phyloP scores from a whole-genome alignment of 2,797 vertebrate genomes.

The Etheostoma nigrum region DNA sequence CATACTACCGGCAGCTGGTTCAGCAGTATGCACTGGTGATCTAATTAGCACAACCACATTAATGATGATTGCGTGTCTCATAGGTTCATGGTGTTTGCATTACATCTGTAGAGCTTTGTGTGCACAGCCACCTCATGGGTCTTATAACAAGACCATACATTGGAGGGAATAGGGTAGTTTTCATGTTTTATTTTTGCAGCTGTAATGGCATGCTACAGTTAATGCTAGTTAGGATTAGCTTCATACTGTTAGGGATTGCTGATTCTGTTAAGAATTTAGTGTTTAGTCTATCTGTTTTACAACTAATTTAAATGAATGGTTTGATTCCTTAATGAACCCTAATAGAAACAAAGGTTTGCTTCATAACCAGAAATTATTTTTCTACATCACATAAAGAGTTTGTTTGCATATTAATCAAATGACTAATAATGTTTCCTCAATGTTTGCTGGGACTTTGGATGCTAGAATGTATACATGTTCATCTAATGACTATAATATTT shows the following conservation, averaged over 20 bases:
- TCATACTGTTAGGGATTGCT: conserved; percentile 15
- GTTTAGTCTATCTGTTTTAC: conserved; percentile 6
- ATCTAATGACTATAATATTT: not conserved
- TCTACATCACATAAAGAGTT: not conserved
- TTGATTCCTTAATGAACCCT: not conserved
- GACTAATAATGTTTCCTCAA: not conserved
- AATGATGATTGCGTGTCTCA: conserved; percentile 72
- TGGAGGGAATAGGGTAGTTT: conserved; percentile 55
- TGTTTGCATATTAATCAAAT: conserved; percentile 27
- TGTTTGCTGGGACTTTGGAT: conserved; percentile 3
- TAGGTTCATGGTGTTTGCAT: conserved; percentile 70
- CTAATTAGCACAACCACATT: conserved; percentile 75
- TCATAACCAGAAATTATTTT: not conserved
- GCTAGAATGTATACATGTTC: conserved; percentile 12
- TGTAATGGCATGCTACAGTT: conserved; percentile 49
- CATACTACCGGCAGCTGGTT: conserved; percentile 64
- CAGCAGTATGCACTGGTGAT: conserved; percentile 71
- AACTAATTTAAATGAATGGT: not conserved
- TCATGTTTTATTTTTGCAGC: conserved; percentile 59
- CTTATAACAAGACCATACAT: conserved; percentile 52
- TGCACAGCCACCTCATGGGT: conserved; percentile 60
- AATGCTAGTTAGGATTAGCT: conserved; percentile 35
- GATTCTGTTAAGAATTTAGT: conserved; percentile 17
- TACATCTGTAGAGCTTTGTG: conserved; percentile 65
- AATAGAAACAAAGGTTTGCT: not conserved